Conservation (phyloP, 2,888 invertebrate species). For the Eurois occulta region DNA sequence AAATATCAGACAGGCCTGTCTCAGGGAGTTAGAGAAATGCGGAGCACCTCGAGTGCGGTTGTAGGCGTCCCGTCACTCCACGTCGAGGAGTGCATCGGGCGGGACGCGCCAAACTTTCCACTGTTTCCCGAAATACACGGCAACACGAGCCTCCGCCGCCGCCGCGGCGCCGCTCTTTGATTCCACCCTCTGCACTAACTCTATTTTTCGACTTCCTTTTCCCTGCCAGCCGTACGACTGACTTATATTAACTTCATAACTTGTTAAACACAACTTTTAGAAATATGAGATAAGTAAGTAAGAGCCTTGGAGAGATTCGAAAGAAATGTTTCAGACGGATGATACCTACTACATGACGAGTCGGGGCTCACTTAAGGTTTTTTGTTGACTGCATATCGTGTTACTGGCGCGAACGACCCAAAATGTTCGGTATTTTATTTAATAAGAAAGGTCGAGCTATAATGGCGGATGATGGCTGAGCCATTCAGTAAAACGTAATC, state of each 20-base stretch:
- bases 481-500: constrained; percentile 75
- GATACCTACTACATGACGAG: constrained; percentile 75
- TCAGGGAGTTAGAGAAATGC: constrained; percentile 59
- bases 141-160: constrained; percentile 70
- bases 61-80: constrained; percentile 58
- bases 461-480: constrained; percentile 74
- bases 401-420: constrained; percentile 63
- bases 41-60: constrained; percentile 55
- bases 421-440: constrained; percentile 77
- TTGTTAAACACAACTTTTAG: constrained; percentile 86
- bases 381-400: constrained; percentile 74
- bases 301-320: constrained; percentile 80
- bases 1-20: constrained; percentile 62
- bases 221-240: constrained; percentile 80
- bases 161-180: constrained; percentile 80
- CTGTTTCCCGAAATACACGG: constrained; percentile 73
- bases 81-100: constrained; percentile 55
- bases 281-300: constrained; percentile 84
- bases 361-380: constrained; percentile 73
- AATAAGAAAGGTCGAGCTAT: constrained; percentile 73
- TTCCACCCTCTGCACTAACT: constrained; percentile 81
- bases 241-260: constrained; percentile 88
- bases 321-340: constrained; percentile 76
- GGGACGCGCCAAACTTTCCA: constrained; percentile 55
- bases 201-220: constrained; percentile 84